A percentile compares a stretch with the other conserved stretches of the same genome.
Conservation (phyloP, 2,113 vertebrate species). For the Ctenomys sociabilis region DNA sequence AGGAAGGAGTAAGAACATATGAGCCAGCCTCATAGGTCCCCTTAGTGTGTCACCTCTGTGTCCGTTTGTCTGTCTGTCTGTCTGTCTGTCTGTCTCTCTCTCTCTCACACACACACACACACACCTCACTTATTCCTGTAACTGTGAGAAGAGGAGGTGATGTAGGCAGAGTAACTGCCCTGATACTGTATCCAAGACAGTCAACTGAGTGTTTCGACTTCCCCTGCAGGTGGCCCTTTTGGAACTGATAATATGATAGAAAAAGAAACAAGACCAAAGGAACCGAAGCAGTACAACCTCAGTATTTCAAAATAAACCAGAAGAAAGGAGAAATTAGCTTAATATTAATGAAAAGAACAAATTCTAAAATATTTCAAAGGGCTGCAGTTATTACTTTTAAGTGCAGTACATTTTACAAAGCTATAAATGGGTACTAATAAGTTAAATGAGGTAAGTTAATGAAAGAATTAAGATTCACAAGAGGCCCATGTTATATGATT, state of each 20-base stretch:
- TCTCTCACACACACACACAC: background rate
- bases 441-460: constrained; percentile 81
- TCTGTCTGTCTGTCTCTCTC: no score
- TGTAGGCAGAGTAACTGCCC: constrained; percentile 43
- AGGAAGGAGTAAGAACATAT: background rate
- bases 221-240: background rate
- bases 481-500: constrained; percentile 68
- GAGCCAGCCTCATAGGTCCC: background rate
- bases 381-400: constrained; percentile 66
- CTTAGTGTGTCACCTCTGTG: background rate
- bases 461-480: constrained; percentile 77
- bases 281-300: constrained; percentile 24
- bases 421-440: constrained; percentile 75
- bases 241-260: background rate
- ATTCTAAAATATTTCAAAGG: constrained; percentile 70
- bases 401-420: constrained; percentile 63
- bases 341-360: constrained; percentile 70
- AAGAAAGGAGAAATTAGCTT: constrained; percentile 57
- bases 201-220: background rate
- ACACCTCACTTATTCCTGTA: background rate
- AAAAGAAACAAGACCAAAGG: constrained; percentile 56
- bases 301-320: constrained; percentile 61
- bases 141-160: background rate
- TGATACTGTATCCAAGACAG: background rate
- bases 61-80: background rate